These are phyloP conservation scores for Zele albiditarsus DNA, from an alignment of 2,888 invertebrate species.

Conservation along the genomic window DNA sequence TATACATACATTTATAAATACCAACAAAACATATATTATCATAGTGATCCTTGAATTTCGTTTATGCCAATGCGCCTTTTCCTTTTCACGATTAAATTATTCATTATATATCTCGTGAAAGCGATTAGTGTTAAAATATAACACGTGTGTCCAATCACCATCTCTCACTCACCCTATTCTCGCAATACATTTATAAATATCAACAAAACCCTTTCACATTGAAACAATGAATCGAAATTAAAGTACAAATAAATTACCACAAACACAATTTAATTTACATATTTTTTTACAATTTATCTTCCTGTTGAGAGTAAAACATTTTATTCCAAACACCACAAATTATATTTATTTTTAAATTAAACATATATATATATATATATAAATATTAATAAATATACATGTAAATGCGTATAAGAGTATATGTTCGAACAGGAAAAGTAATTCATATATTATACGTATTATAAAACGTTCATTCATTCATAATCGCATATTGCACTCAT, in stretches of 20 bases:
- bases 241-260: background rate
- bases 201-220: background rate
- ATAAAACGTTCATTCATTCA: constrained; percentile 22
- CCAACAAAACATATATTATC: background rate
- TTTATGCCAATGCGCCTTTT: constrained; percentile 27
- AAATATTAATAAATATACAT: too few relatives aligned
- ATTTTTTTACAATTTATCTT: too few relatives aligned
- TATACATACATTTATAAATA: too few relatives aligned
- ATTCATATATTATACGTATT: too few relatives aligned
- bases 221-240: background rate
- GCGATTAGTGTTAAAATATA: constrained; percentile 30
- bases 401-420: background rate
- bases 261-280: too few relatives aligned
- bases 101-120: constrained; percentile 26
- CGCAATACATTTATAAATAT: background rate
- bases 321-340: too few relatives aligned
- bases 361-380: too few relatives aligned
- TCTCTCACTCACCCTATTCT: background rate
- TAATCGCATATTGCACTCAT: constrained; percentile 36
- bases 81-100: constrained; percentile 36
- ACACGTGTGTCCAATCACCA: constrained; percentile 19
- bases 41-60: constrained; percentile 31
- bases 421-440: background rate
- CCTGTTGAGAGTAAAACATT: too few relatives aligned
- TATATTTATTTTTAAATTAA: too few relatives aligned